These are phyloP conservation scores for Aradophagus sp. DNA, from an alignment of 1,140 invertebrate species.

Conservation along the genomic window DNA sequence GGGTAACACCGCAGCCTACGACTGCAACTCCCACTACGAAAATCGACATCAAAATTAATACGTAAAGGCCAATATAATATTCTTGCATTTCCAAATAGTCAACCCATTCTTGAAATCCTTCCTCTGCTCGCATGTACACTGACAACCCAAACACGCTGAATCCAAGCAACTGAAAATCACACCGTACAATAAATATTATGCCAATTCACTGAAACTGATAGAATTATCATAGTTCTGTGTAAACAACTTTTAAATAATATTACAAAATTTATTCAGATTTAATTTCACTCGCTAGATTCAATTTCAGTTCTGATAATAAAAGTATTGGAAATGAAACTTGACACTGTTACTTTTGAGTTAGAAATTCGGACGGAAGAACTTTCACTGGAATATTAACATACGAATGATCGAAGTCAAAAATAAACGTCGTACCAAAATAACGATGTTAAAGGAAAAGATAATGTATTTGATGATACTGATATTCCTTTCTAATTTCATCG, in stretches of 20 bases:
- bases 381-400: slow-evolving; percentile 6
- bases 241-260: not conserved
- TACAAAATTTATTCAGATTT: too few relatives aligned
- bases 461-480: slow-evolving; percentile 83
- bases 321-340: too few relatives aligned
- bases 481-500: slow-evolving; percentile 78
- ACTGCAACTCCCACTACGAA: slow-evolving; percentile 84
- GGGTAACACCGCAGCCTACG: slow-evolving; percentile 84
- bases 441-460: slow-evolving; percentile 81
- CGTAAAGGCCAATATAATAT: slow-evolving; percentile 88
- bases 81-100: slow-evolving; percentile 81
- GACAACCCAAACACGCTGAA: slow-evolving; percentile 84
- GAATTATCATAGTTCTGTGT: not conserved
- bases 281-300: too few relatives aligned
- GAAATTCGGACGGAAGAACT: slow-evolving; percentile 5
- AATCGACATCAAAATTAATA: slow-evolving; percentile 82
- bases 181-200: not conserved
- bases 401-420: not conserved
- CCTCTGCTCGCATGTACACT: slow-evolving; percentile 86
- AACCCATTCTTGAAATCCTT: slow-evolving; percentile 87
- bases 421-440: slow-evolving; percentile 78
- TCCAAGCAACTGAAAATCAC: slow-evolving; percentile 79
- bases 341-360: not conserved
- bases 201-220: not conserved
- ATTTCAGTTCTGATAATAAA: too few relatives aligned